Conservation (phyloP, 2,888 invertebrate genomes). For the Rhagium mordax region DNA sequence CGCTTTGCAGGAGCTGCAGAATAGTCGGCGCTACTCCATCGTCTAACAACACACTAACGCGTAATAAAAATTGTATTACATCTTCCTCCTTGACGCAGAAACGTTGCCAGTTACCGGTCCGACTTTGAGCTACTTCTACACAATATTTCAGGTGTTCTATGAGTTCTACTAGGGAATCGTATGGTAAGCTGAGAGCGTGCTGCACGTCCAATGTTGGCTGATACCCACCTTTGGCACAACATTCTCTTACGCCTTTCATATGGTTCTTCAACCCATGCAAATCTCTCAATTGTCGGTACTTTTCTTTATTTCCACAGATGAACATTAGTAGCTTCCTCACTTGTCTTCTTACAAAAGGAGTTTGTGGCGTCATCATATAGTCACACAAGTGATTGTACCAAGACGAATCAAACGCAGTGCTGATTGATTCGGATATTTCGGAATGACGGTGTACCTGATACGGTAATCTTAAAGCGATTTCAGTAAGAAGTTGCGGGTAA, state of each 20-base stretch:
- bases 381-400: slow-evolving; percentile 91
- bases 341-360: slow-evolving; percentile 91
- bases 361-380: slow-evolving; percentile 86
- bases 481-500: slow-evolving; percentile 94
- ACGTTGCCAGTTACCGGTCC: slow-evolving; percentile 96
- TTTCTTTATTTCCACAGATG: slow-evolving; percentile 96
- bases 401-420: slow-evolving; percentile 72
- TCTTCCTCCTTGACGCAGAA: slow-evolving; percentile 84
- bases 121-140: slow-evolving; percentile 90
- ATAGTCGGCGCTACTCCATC: slow-evolving; percentile 94
- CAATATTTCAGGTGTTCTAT: slow-evolving; percentile 97
- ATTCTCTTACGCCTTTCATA: slow-evolving; percentile 77
- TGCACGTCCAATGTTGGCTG: slow-evolving; percentile 69
- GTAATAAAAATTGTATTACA: slow-evolving; percentile 86
- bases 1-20: slow-evolving; percentile 90
- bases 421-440: slow-evolving; percentile 71
- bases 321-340: slow-evolving; percentile 92
- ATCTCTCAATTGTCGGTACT: slow-evolving; percentile 94
- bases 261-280: slow-evolving; percentile 94
- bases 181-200: slow-evolving; percentile 77
- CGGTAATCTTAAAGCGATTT: slow-evolving; percentile 93
- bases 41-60: slow-evolving; percentile 88
- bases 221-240: slow-evolving; percentile 74
- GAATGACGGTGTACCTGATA: slow-evolving; percentile 93
- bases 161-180: slow-evolving; percentile 93